These are phyloP conservation scores for Globia sparganii DNA, from an alignment of 2,888 invertebrate genomes.

Conservation along the genomic window DNA sequence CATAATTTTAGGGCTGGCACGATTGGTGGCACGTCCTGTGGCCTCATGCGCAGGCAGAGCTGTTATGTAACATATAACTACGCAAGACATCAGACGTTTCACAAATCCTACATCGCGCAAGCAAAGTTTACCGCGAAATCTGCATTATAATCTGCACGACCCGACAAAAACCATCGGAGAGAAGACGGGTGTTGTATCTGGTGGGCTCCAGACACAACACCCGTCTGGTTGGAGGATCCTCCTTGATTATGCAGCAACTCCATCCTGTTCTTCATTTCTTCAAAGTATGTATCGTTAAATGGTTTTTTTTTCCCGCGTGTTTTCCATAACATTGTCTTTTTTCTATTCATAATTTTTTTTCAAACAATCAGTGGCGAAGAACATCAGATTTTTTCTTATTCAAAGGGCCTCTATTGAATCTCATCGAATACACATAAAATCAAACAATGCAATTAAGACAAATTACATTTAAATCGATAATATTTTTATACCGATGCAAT, in stretches of 20 bases:
- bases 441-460: not conserved
- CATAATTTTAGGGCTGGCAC: conserved; percentile 33
- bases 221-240: not conserved
- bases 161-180: not conserved
- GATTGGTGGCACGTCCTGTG: not conserved
- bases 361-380: not conserved
- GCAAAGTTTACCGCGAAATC: too few relatives aligned
- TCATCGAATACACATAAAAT: conserved; percentile 7
- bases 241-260: not conserved
- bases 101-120: not conserved
- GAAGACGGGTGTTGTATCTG: not conserved
- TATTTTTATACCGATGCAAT: conserved; percentile 8
- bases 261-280: not conserved
- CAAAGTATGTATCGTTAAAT: not conserved
- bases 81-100: not conserved
- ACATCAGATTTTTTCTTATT: not conserved
- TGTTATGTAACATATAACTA: not conserved
- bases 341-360: not conserved
- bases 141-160: not conserved
- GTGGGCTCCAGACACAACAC: not conserved
- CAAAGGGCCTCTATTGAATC: not conserved
- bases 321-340: not conserved
- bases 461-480: conserved; percentile 15
- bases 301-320: not conserved
- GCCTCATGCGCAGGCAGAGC: not conserved